Conservation (phyloP, 2,888 invertebrate genomes). For the Agrilus mali region DNA sequence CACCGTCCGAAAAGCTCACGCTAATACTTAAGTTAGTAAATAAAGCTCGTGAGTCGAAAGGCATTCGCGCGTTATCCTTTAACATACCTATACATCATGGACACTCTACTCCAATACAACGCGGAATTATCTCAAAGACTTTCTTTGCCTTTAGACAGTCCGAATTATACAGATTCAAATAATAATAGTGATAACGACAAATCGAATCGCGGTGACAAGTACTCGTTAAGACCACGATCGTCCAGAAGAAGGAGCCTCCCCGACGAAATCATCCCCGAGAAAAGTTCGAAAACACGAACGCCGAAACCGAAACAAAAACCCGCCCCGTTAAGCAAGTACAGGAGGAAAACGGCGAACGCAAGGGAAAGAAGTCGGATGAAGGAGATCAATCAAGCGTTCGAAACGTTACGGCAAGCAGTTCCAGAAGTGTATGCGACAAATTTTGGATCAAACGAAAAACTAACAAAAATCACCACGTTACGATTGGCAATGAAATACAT, state of each 20-base stretch:
- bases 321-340: slow-evolving; percentile 51
- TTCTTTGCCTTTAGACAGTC: slow-evolving; percentile 21
- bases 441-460: slow-evolving; percentile 38
- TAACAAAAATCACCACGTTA: slow-evolving; percentile 56
- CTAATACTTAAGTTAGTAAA: slow-evolving; percentile 1
- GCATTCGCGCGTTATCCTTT: not conserved
- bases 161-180: slow-evolving; percentile 26
- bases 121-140: slow-evolving; percentile 29
- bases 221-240: slow-evolving; percentile 31
- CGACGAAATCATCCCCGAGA: slow-evolving; percentile 11
- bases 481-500: slow-evolving; percentile 57
- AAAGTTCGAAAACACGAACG: slow-evolving; percentile 5
- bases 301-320: slow-evolving; percentile 30
- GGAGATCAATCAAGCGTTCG: slow-evolving; percentile 57
- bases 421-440: slow-evolving; percentile 32
- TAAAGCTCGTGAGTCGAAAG: not conserved
- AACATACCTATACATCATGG: slow-evolving; percentile 10
- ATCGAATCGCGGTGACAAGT: slow-evolving; percentile 27
- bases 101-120: slow-evolving; percentile 25
- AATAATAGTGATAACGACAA: slow-evolving; percentile 27
- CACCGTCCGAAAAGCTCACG: slow-evolving; percentile 4
- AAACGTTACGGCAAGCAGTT: slow-evolving; percentile 44
- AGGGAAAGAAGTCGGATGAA: slow-evolving; percentile 53
- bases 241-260: slow-evolving; percentile 17
- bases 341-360: slow-evolving; percentile 55